Conservation (phyloP, 2,888 invertebrate species). For the Ptychoptera contaminata region DNA sequence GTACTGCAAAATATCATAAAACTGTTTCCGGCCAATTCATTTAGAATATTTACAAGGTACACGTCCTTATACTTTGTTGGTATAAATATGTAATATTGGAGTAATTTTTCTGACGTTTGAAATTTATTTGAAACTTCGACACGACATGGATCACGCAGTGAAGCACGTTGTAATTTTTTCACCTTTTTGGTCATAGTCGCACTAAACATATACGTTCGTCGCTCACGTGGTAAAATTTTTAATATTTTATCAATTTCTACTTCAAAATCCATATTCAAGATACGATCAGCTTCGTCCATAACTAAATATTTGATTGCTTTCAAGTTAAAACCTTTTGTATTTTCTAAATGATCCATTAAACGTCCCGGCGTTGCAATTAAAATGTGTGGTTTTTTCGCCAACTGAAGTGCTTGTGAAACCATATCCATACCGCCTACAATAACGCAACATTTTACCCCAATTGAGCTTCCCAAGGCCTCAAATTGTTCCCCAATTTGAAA, state of each 20-base stretch:
- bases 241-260: slow-evolving; percentile 93
- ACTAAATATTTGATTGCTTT: slow-evolving; percentile 80
- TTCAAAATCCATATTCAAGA: slow-evolving; percentile 98
- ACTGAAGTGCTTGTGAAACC: slow-evolving; percentile 78
- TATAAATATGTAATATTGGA: slow-evolving; percentile 89
- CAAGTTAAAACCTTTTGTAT: slow-evolving; percentile 93
- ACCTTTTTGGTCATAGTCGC: slow-evolving; percentile 99
- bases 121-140: slow-evolving; percentile 94
- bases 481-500: slow-evolving; percentile 98
- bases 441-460: slow-evolving; percentile 90
- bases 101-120: slow-evolving; percentile 92
- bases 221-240: slow-evolving; percentile 70
- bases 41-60: slow-evolving; percentile 86
- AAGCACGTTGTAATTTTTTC: slow-evolving; percentile 90
- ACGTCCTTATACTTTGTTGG: slow-evolving; percentile 96
- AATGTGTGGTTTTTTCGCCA: slow-evolving; percentile 94
- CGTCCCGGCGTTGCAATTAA: slow-evolving; percentile 95
- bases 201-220: slow-evolving; percentile 87
- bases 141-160: slow-evolving; percentile 83
- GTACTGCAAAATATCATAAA: slow-evolving; percentile 97
- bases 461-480: slow-evolving; percentile 78
- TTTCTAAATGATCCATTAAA: slow-evolving; percentile 89
- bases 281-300: slow-evolving; percentile 98
- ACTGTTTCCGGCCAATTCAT: slow-evolving; percentile 88
- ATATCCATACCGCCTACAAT: slow-evolving; percentile 99